Evolutionary conservation across 1,140 invertebrate species (phyloP), one percentile per base, ranked within the genome.

Genomic region (Telenomus remus): DNA sequence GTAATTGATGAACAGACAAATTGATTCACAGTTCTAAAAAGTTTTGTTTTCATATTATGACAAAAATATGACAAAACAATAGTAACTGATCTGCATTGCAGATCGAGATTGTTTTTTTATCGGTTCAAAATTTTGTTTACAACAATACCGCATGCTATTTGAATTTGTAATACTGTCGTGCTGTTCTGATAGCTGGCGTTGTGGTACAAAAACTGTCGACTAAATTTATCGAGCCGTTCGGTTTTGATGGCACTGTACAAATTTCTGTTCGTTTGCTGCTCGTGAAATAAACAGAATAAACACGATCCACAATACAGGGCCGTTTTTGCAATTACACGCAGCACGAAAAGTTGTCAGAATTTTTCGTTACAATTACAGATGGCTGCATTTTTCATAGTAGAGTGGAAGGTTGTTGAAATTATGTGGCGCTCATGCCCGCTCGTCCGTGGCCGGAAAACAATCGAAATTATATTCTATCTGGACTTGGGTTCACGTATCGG

Each of bases 381-480:
- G 44, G 49, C 55, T 65, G 44, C 48, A 65, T 65, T 65, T 65
- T 65, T 55, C 61, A 55, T 65, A n/a, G 49, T 13, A 46, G 12
- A 44, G 19, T 3, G 19, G 6, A 27, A 27, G 19, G 19, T 1
- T 3, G 19, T 27, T 27, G 1, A 6, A 3, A 27, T 27, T 27
- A 27, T 27, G 6, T 27, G 19, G 19, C 19, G 19, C 19, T 27
- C 2, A 6, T 27, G 19, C 19, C 19, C 19, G 6, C 2, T 27
- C 1, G 6, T 3, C 2, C 19, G 19, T 27, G 37, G 37, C 9
- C 8, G 9, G n/a, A 35, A 64, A 51, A 27, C 1, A 27, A 27
- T 27, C 14, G 34, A 34, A 54, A 53, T 44, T 47, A 48, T 27
- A 27, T 6, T 27, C 6, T 27, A 27, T 27, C n/a, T n/a, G 6